A percentile compares a stretch with the other conserved stretches of the same genome.
Evolutionary conservation across 23 tunicate species (phyloP).

Genomic region (Oikopleura albicans): DNA sequence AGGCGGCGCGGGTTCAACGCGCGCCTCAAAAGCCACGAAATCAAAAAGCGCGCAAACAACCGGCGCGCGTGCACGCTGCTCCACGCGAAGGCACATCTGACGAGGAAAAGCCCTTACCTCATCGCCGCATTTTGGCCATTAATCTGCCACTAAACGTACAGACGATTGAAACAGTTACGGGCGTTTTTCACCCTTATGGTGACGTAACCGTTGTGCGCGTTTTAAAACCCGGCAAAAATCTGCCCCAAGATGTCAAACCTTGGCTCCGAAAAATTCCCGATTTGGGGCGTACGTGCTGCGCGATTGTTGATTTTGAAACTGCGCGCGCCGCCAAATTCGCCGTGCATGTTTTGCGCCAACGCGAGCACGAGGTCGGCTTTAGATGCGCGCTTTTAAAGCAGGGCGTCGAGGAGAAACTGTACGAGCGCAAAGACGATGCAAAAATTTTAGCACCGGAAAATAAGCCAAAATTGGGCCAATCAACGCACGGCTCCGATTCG

Average conservation of each 20-base stretch:
- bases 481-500: neutral
- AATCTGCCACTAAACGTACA: neutral
- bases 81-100: neutral
- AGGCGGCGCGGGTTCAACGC: neutral
- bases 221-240: neutral
- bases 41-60: neutral
- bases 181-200: conserved; percentile 14
- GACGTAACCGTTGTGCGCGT: conserved; percentile 3
- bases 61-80: neutral
- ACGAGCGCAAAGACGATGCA: neutral
- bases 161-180: neutral
- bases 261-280: neutral
- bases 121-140: neutral
- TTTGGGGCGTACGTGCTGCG: neutral
- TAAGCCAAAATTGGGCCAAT: neutral
- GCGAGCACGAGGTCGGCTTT: neutral
- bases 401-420: neutral
- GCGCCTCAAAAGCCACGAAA: neutral
- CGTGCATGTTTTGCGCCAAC: conserved; percentile 8
- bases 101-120: neutral
- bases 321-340: conserved; percentile 18
- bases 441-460: neutral
- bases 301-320: neutral
- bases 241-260: neutral
- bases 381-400: neutral